Percentiles rank a stretch among this genome's conserved stretches.
Evolutionary conservation across 1,140 invertebrate species (phyloP).

Genomic region (Bicyclus anynana): DNA sequence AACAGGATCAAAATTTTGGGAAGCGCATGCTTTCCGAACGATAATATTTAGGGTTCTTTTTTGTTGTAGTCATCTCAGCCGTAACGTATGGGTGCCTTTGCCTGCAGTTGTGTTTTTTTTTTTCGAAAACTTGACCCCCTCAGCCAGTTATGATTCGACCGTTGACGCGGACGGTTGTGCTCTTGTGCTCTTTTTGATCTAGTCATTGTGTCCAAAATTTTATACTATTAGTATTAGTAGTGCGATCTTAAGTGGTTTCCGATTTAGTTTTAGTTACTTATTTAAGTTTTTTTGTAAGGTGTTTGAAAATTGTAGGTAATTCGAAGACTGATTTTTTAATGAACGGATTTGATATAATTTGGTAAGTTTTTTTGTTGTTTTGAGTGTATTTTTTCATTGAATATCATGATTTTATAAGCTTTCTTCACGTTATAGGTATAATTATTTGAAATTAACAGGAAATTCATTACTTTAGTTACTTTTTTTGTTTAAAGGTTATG

Average conservation of each 20-base stretch:
- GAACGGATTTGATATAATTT: constrained; percentile 73
- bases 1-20: constrained; percentile 39
- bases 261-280: constrained; percentile 34
- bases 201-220: constrained; percentile 71
- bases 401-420: too few species aligned
- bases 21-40: constrained; percentile 37
- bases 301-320: constrained; percentile 30
- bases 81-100: constrained; percentile 70
- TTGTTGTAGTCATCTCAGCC: constrained; percentile 72
- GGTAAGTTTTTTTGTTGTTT: constrained; percentile 43
- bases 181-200: constrained; percentile 53
- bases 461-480: too few species aligned
- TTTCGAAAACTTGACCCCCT: constrained; percentile 63
- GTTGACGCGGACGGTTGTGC: constrained; percentile 65
- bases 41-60: constrained; percentile 74
- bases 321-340: constrained; percentile 58
- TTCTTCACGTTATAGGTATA: too few species aligned
- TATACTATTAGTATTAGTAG: constrained; percentile 43
- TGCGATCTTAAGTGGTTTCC: constrained; percentile 41
- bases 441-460: too few species aligned
- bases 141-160: constrained; percentile 68
- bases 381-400: not conserved
- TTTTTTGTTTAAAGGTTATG: too few species aligned
- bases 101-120: constrained; percentile 60
- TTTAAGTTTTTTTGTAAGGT: constrained; percentile 41